These are phyloP conservation scores for Periophthalmus modestus DNA, from an alignment of 2,113 vertebrate genomes.

Conservation along the genomic window DNA sequence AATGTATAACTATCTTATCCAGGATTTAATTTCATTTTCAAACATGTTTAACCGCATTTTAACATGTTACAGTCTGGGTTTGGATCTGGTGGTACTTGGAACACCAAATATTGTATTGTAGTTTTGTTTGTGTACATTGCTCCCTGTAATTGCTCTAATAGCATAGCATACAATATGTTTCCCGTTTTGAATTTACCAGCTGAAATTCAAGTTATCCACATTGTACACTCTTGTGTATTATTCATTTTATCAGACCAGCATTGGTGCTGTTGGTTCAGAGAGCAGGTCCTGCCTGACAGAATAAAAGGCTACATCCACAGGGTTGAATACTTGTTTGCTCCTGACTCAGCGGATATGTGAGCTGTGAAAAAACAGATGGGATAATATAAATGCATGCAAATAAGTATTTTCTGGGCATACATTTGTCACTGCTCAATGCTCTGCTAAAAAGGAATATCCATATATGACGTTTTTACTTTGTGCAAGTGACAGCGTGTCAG, in stretches of 20 bases:
- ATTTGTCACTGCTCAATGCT: slow-evolving; percentile 13
- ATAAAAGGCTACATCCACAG: background rate
- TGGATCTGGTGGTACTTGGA: too few relatives aligned
- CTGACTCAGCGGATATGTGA: slow-evolving; percentile 36
- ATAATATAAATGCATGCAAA: slow-evolving; percentile 6
- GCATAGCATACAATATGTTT: background rate
- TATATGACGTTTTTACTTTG: slow-evolving; percentile 26
- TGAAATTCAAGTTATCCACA: background rate
- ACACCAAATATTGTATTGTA: too few relatives aligned
- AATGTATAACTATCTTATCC: too few relatives aligned
- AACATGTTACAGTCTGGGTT: too few relatives aligned
- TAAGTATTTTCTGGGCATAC: background rate
- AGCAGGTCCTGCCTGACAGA: slow-evolving; percentile 1
- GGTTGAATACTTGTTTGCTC: background rate
- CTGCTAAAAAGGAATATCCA: slow-evolving; percentile 20
- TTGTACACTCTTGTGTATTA: background rate
- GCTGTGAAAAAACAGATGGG: slow-evolving; percentile 14
- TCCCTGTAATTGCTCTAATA: background rate
- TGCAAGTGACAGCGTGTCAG: slow-evolving; percentile 21
- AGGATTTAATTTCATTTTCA: too few relatives aligned
- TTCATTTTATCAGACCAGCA: background rate
- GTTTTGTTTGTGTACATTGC: background rate
- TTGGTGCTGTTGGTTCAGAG: background rate
- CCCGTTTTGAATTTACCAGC: background rate
- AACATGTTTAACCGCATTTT: too few relatives aligned